Base-by-base conservation (phyloP, 1,140 invertebrate species). In the Zaprionus inermis region DNA sequence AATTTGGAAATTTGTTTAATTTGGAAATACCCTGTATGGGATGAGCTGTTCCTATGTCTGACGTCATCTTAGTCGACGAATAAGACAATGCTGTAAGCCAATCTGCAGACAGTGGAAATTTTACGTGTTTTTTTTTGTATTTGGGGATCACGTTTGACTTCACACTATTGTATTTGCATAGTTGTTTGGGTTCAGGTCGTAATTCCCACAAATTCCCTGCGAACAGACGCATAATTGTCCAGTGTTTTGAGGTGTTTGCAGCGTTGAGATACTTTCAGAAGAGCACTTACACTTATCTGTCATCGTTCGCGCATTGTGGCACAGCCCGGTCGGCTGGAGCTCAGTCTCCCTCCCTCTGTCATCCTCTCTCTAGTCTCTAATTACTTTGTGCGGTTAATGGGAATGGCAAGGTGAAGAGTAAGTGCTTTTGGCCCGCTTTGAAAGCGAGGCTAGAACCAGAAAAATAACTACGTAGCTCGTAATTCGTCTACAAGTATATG, bases 341-440 rank as follows among this genome's bases (percentile, higher is more conserved):
- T 54, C 44, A 65, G 65, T 65, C 49, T 46, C 30, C 51, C 69
- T 72, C 41, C 71, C 32, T 68, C 49, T 60, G 14, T 28, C 16
- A n/a, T n/a, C 1, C 30, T 36, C 10, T 59, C 18, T 60, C 60
- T 69, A 69, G 76, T 52, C 79, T 74, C 76, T 83, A 86, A 88
- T 86, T 88, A 86, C 83, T 88, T 79, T 81, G 82, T 78, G 66
- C 36, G 75, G 79, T 30, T 56, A 69, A 74, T 41, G 58, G 66
- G 41, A 54, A 51, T 56, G 52, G 57, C 49, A 32, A 36, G 51
- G 57, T 36, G 52, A 36, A 49, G 36, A 20, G 72, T 61, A 74
- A 74, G 66, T 69, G 72, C 65, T 74, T 61, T 74, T 34, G 28
- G 52, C 34, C 14, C 24, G 36, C 52, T 65, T 64, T 65, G 52